A percentile compares a stretch with the other conserved stretches of the same genome.
Evolutionary conservation across 2,113 vertebrate genomes (phyloP).

Genomic region (Varanus salvator): DNA sequence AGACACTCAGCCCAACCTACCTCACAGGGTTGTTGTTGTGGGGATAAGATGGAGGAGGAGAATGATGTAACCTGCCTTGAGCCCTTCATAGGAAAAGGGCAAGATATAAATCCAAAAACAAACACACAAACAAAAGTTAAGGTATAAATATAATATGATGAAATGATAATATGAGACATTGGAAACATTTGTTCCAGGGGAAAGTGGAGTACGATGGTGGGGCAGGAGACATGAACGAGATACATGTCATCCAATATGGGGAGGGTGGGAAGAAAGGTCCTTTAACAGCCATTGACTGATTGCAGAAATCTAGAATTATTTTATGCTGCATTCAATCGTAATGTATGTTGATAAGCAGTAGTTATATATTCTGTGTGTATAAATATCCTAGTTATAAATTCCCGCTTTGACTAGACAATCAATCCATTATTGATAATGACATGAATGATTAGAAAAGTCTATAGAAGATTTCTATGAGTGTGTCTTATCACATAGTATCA

Average conservation of each 20-base stretch:
- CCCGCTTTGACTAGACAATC: not conserved
- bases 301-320: not conserved
- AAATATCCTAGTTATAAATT: slow-evolving; percentile 23
- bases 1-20: too few species aligned
- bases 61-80: too few species aligned
- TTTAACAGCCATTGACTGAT: not conserved
- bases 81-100: too few species aligned
- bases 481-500: not conserved
- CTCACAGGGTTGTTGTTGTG: too few species aligned
- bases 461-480: slow-evolving; percentile 25
- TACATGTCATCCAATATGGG: not conserved
- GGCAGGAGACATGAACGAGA: not conserved
- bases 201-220: not conserved
- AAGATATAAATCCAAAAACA: too few species aligned
- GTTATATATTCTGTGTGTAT: slow-evolving; percentile 19
- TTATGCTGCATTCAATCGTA: slow-evolving; percentile 23
- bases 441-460: slow-evolving; percentile 26
- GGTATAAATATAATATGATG: too few species aligned
- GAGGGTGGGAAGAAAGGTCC: not conserved
- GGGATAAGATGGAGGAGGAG: too few species aligned
- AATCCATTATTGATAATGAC: slow-evolving; percentile 36
- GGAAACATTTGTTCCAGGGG: not conserved
- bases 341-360: slow-evolving; percentile 20
- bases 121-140: too few species aligned
- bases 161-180: not conserved